Percentiles rank a stretch among this genome's conserved stretches.
Evolutionary conservation across 2,113 vertebrate genomes (phyloP).

Genomic region (Cebidichthys violaceus): DNA sequence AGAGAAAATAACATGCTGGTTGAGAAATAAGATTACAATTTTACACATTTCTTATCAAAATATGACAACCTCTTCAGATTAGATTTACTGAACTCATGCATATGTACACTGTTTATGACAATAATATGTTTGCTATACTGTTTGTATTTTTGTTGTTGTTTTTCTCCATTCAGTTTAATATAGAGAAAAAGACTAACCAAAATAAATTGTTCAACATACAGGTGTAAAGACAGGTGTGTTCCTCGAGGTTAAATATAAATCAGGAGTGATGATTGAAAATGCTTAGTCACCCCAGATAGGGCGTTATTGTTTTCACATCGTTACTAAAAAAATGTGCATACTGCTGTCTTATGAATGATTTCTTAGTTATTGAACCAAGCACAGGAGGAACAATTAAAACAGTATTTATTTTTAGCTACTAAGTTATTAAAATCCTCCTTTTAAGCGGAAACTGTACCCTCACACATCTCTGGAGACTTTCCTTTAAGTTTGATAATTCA

Average conservation of each 20-base stretch:
- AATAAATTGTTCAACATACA: conserved; percentile 2
- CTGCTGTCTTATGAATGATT: conserved; percentile 56
- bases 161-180: not conserved
- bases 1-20: conserved; percentile 54
- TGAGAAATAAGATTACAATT: conserved; percentile 52
- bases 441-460: conserved; percentile 38
- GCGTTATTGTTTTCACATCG: not conserved
- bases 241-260: conserved; percentile 3
- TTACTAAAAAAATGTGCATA: conserved; percentile 6
- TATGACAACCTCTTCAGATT: conserved; percentile 50
- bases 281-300: conserved; percentile 14
- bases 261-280: conserved; percentile 10
- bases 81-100: conserved; percentile 43
- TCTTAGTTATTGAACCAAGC: conserved; percentile 43
- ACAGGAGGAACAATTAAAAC: conserved; percentile 28
- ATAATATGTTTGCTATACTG: conserved; percentile 7
- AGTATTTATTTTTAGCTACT: conserved; percentile 20
- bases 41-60: conserved; percentile 34
- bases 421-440: conserved; percentile 50
- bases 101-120: conserved; percentile 26
- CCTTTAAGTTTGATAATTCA: conserved; percentile 46
- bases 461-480: conserved; percentile 54
- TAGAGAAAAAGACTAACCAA: not conserved
- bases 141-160: not conserved
- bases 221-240: conserved; percentile 1